Evolutionary conservation across 2,113 vertebrate genomes (phyloP), one percentile per base, ranked within the genome.

Genomic region (Leptobrachium leishanense): DNA sequence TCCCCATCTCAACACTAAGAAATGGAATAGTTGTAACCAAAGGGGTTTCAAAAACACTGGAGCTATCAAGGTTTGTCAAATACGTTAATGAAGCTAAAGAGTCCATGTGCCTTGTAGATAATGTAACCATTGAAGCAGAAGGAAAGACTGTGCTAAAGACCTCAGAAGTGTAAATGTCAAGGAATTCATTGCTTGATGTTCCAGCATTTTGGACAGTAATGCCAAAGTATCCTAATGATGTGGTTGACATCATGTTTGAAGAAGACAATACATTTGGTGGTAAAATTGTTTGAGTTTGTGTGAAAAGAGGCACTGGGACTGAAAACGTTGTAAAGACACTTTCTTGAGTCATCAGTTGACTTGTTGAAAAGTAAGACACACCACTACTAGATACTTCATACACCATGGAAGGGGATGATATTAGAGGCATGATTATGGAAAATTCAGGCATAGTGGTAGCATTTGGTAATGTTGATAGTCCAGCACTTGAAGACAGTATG

Each of bases 101-200:
- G 7, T 80, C 87, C 57, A 64, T 9, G 0, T 87, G 76, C 44
- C 83, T 85, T 43, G 95, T 95, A 43, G 95, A 92, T 31, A 92
- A 87, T 0, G 89, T 88, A 82, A 95, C 82, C 0, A 93, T 82
- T 0, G 92, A 90, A 82, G 95, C 91, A n/a, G 93, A 88, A 39
- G 95, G 94, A 80, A 96, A 97, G 53, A 90, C 86, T 3, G 95
- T 96, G 83, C 96, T 91, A 69, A 95, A 96, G 69, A 68, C 85
- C 79, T 94, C 94, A n/a, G 84, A 91, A 7, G 86, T 83, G 8
- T 90, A 88, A 20, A 95, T 94, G 74, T 95, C 95, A 10, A 90
- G 70, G 8, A 96, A 94, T 40, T 93, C 91, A 0, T 87, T 50
- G 0, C 95, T 93, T 0, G 83, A 76, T 31, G 88, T 84, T 7